These are phyloP conservation scores for Sminthurinus signatus DNA, from an alignment of 1,140 invertebrate species.

Conservation along the genomic window DNA sequence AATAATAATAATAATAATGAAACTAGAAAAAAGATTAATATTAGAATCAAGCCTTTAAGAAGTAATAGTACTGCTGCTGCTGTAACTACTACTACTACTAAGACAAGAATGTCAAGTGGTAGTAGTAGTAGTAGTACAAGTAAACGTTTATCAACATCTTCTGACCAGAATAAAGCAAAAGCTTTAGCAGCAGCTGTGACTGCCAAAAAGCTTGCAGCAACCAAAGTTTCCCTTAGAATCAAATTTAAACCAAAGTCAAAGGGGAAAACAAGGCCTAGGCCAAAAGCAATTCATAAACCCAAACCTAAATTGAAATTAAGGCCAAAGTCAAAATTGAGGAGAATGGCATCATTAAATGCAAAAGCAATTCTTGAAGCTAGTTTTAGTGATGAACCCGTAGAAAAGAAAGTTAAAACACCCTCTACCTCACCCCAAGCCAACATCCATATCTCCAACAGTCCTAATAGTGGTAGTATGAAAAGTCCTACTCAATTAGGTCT, in stretches of 20 bases:
- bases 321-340: conserved; percentile 50
- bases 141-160: background rate
- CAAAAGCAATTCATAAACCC: too few species aligned
- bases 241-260: conserved; percentile 12
- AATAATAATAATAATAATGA: background rate
- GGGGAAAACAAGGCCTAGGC: conserved; percentile 16
- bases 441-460: too few species aligned
- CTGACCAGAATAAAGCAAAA: background rate
- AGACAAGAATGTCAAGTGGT: background rate
- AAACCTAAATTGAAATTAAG: conserved; percentile 26
- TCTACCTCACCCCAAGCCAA: conserved; percentile 20
- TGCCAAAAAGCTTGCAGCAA: too few species aligned
- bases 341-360: conserved; percentile 89
- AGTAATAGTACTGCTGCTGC: background rate
- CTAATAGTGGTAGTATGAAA: too few species aligned
- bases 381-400: conserved; percentile 61
- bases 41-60: background rate
- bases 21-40: background rate
- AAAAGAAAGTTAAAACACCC: conserved; percentile 35
- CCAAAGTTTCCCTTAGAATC: too few species aligned
- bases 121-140: background rate
- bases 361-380: conserved; percentile 85
- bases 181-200: background rate
- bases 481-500: too few species aligned
- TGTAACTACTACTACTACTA: background rate